Percentiles rank a stretch among this genome's conserved stretches.
phyloP scores from a whole-genome alignment of 2,113 vertebrate genomes.

The Sterrhoptilus dennistouni region DNA sequence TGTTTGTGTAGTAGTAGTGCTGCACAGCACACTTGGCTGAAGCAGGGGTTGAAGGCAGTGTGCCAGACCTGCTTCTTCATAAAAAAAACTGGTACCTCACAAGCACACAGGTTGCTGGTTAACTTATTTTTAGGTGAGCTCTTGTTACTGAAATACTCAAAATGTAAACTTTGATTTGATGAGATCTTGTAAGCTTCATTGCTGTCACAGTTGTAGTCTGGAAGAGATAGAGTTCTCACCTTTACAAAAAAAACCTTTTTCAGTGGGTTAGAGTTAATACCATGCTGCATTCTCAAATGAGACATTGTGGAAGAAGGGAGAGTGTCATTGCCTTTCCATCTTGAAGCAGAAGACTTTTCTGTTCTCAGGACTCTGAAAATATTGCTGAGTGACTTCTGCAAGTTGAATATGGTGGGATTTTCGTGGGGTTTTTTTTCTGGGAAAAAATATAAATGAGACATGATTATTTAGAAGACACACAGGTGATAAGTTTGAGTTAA shows the following conservation, averaged over 20 bases:
- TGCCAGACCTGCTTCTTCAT: not conserved
- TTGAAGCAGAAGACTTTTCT: not conserved
- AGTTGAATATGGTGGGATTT: not conserved
- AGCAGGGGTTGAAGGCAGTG: accelerated
- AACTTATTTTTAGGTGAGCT: not conserved
- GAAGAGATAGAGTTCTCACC: not conserved
- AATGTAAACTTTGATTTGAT: accelerated
- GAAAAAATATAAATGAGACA: accelerated
- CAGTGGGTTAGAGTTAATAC: not conserved
- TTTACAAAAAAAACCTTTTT: not conserved
- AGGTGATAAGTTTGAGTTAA: not conserved
- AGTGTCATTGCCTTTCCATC: not conserved
- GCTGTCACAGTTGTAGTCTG: not conserved
- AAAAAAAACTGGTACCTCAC: not conserved
- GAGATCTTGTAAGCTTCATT: not conserved
- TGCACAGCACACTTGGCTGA: not conserved
- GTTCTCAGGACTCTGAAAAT: not conserved
- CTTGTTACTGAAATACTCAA: not conserved
- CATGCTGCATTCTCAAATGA: not conserved
- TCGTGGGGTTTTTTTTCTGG: not conserved
- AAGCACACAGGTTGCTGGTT: not conserved
- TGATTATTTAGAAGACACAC: not conserved
- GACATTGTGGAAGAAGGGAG: not conserved
- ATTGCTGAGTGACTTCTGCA: not conserved
- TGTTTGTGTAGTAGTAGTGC: not conserved